Percentiles rank a stretch among this genome's conserved stretches.
These are phyloP conservation scores for Passer montanus DNA, from an alignment of 2,113 vertebrate genomes.

Conservation along the genomic window DNA sequence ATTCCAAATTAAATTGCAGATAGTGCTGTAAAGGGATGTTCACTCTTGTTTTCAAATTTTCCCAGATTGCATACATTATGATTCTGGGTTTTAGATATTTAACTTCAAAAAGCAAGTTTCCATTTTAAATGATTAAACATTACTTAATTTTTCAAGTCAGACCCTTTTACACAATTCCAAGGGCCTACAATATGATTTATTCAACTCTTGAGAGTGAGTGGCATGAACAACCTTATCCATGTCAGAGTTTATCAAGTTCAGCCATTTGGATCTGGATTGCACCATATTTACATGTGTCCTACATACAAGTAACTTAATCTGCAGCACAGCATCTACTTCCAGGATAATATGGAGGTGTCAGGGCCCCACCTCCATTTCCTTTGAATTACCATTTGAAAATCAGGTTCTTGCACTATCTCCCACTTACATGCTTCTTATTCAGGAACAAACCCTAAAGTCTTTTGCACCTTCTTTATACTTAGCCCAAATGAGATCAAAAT, in stretches of 20 bases:
- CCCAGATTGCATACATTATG: neutral
- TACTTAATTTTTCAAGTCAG: slow-evolving; percentile 35
- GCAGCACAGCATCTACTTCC: neutral
- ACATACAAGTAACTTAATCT: neutral
- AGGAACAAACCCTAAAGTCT: neutral
- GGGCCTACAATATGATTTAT: neutral
- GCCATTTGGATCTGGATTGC: neutral
- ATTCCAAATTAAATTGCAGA: neutral
- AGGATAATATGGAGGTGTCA: neutral
- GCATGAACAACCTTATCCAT: neutral
- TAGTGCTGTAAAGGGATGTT: neutral
- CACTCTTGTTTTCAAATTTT: neutral
- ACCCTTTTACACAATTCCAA: slow-evolving; percentile 8
- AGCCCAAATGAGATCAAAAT: neutral
- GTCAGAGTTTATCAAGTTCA: neutral
- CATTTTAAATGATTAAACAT: neutral
- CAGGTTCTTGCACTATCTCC: neutral
- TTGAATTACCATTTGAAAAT: neutral
- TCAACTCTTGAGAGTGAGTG: neutral
- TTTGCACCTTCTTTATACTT: neutral
- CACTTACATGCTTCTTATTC: neutral
- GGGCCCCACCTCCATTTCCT: neutral
- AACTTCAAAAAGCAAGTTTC: neutral
- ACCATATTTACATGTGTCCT: neutral
- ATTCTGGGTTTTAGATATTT: neutral